Base-by-base conservation (phyloP, 2,797 vertebrate species). In the Pangasius sanitwongsei region DNA sequence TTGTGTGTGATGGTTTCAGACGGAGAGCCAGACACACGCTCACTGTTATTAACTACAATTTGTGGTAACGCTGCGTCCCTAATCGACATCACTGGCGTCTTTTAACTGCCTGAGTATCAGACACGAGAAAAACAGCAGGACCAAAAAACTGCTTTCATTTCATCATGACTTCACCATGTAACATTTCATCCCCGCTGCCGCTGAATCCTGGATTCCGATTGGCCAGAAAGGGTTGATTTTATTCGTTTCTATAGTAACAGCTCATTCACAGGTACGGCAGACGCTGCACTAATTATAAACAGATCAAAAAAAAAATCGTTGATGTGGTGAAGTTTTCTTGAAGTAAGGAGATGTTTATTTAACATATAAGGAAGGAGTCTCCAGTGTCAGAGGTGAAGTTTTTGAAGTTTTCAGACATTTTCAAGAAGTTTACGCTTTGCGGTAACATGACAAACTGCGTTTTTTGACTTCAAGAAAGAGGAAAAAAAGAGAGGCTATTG, bases 21-120 rank as follows among this genome's bases (percentile, higher is more conserved):
- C 41, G 8, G 34, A 80, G 37, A 89, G 61, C 50, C 81, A 85
- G 81, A 85, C 86, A 87, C 81, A 34, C 61, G 25, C 88, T 57
- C 80, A 63, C 85, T 87, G 48, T 84, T 87, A 87, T 83, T 89
- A 83, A 83, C 59, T 77, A 53, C 80, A 87, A 83, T 89, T 48
- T 87, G 57, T 41, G 48, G 61, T 85, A 41, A 69, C 28, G 59
- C 48, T 44, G 34, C 69, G 23, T 74, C 59, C n/a, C 59, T 70
- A 86, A 82, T 48, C 67, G 63, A 77, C 61, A 31, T 63, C 85
- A 9, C 77, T 61, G 82, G 87, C 69, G 34, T 89, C 75, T 86
- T 59, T 48, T 34, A 83, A 63, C 67, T 74, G 67, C 67, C 69
- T 37, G 41, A 16, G n/a, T 25, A 50, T 63, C 16, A 75, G 41